These are phyloP conservation scores for Furcifer pardalis DNA, from an alignment of 2,797 vertebrate genomes.

Conservation along the genomic window DNA sequence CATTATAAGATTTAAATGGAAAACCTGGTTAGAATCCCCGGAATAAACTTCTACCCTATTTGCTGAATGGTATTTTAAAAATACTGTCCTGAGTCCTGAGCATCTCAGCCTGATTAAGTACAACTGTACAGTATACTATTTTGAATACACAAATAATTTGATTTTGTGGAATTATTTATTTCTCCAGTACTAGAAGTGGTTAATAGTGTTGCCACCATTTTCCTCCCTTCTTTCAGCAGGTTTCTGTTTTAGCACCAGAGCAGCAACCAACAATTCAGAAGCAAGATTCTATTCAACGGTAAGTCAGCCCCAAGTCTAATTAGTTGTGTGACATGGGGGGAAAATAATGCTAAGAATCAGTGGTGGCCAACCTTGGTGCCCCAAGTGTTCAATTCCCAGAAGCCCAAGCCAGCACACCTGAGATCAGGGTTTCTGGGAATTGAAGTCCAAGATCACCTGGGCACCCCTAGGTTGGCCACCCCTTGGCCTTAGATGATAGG, in stretches of 20 bases:
- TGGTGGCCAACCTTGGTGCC: too few species aligned
- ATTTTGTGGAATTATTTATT: background rate
- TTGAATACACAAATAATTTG: background rate
- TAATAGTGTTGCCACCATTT: background rate
- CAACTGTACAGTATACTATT: background rate
- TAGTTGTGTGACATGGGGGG: background rate
- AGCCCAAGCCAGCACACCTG: too few species aligned
- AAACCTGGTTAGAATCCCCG: background rate
- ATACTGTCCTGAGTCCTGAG: background rate
- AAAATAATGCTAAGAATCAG: background rate
- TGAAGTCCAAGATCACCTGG: too few species aligned
- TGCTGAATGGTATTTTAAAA: background rate
- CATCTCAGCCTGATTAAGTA: background rate
- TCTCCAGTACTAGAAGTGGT: background rate
- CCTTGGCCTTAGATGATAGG: background rate
- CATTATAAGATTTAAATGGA: background rate
- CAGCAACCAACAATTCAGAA: conserved; percentile 59
- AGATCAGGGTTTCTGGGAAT: too few species aligned
- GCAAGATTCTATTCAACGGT: conserved; percentile 60
- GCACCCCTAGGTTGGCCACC: too few species aligned
- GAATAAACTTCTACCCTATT: background rate
- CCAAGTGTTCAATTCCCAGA: too few species aligned
- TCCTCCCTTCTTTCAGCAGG: background rate
- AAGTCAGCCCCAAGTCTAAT: conserved; percentile 45
- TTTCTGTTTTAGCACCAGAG: conserved; percentile 43